A percentile compares a stretch with the other conserved stretches of the same genome.
phyloP scores from a whole-genome alignment of 2,888 invertebrate species.

The Baronia brevicornis region DNA sequence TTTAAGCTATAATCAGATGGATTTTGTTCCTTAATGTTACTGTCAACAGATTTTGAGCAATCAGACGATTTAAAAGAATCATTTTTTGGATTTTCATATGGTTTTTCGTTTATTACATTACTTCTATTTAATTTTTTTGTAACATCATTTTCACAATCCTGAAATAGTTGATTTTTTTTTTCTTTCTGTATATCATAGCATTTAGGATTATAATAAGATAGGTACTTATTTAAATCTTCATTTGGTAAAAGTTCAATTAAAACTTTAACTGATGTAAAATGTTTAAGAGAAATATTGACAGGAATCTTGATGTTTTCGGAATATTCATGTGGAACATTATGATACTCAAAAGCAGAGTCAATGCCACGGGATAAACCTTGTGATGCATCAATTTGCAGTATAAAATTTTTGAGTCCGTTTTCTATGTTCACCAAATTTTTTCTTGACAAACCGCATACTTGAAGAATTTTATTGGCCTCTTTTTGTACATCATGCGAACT shows the following conservation, averaged over 20 bases:
- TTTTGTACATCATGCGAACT: conserved; percentile 58
- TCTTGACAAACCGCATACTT: conserved; percentile 65
- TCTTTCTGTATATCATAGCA: conserved; percentile 37
- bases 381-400: conserved; percentile 34
- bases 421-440: conserved; percentile 65
- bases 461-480: conserved; percentile 56
- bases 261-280: conserved; percentile 54
- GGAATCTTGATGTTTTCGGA: conserved; percentile 39
- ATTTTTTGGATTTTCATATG: too few relatives aligned
- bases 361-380: conserved; percentile 32
- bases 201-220: conserved; percentile 53
- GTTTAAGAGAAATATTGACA: conserved; percentile 50
- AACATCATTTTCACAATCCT: not conserved
- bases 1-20: too few relatives aligned
- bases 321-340: conserved; percentile 28
- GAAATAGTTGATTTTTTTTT: conserved; percentile 10
- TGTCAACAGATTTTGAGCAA: too few relatives aligned
- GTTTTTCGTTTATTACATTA: not conserved
- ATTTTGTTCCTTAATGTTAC: too few relatives aligned
- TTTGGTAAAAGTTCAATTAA: conserved; percentile 35
- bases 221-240: conserved; percentile 45
- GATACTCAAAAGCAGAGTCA: too few relatives aligned
- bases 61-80: too few relatives aligned
- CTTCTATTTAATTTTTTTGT: not conserved
- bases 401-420: conserved; percentile 45